Evolutionary conservation across 2,888 invertebrate genomes (phyloP).

Genomic region (Psylliodes chrysocephalus): DNA sequence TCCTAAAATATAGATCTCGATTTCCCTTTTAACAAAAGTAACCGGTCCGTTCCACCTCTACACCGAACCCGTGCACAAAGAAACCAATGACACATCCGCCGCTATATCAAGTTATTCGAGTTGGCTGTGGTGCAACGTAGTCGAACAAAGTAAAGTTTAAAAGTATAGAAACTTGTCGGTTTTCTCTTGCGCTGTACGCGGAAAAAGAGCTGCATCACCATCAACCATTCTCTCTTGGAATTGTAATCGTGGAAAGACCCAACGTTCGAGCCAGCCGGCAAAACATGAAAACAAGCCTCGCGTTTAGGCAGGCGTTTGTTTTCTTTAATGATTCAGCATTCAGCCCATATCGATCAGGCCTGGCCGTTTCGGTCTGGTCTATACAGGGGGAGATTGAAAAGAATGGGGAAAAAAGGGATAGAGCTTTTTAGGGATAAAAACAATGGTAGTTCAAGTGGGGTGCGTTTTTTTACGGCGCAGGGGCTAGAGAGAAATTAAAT

Average conservation of each 20-base stretch:
- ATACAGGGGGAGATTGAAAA: not conserved
- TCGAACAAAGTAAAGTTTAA: not conserved
- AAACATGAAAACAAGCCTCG: too few species aligned
- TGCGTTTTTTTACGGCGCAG: too few species aligned
- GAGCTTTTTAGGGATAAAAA: not conserved
- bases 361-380: not conserved
- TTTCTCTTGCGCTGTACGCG: conserved; percentile 5
- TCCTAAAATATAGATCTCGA: too few species aligned
- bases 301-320: too few species aligned
- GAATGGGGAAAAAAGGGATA: not conserved
- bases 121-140: conserved; percentile 20
- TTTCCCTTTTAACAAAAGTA: not conserved
- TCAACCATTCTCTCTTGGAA: conserved; percentile 6
- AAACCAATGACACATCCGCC: conserved; percentile 16
- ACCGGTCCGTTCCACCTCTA: not conserved
- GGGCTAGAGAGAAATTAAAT: too few species aligned
- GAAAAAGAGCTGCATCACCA: conserved; percentile 25
- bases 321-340: conserved; percentile 30
- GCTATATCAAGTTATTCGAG: conserved; percentile 20
- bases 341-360: conserved; percentile 28
- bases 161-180: not conserved
- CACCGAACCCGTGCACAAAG: not conserved
- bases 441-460: too few species aligned
- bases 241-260: conserved; percentile 9
- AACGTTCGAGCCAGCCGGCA: too few species aligned